Evolutionary conservation across 2,888 invertebrate genomes (phyloP).

Genomic region (Bibio marci): DNA sequence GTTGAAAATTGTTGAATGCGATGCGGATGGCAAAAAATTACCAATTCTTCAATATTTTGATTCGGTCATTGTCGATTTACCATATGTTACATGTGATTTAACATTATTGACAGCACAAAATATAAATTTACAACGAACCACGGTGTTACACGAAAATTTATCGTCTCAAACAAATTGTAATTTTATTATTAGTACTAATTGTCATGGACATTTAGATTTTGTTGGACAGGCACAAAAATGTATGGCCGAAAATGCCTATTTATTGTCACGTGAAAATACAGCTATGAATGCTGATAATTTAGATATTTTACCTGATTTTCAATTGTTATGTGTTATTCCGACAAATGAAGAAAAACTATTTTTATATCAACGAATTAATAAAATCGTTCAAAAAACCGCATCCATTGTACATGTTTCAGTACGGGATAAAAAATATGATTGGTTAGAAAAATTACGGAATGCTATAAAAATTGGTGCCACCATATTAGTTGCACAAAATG

Average conservation of each 20-base stretch:
- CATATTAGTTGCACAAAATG: constrained; percentile 31
- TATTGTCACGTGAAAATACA: neutral
- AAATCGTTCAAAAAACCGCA: constrained; percentile 10
- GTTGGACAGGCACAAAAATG: neutral
- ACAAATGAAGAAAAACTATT: constrained; percentile 2
- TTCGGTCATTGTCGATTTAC: constrained; percentile 38
- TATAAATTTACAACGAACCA: constrained; percentile 28
- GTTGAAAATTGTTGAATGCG: constrained; percentile 35
- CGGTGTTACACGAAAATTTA: constrained; percentile 38
- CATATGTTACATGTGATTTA: constrained; percentile 43
- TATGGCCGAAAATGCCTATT: neutral
- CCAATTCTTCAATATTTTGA: constrained; percentile 34
- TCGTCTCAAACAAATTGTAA: constrained; percentile 7
- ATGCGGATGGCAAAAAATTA: constrained; percentile 16
- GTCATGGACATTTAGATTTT: neutral
- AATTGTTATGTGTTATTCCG: neutral
- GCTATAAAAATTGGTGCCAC: constrained; percentile 5
- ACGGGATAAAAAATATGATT: constrained; percentile 4
- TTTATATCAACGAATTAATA: constrained; percentile 1
- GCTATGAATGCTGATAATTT: neutral
- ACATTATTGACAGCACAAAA: constrained; percentile 23
- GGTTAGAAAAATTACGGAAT: constrained; percentile 2
- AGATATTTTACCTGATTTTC: neutral
- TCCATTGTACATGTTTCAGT: neutral
- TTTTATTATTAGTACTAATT: constrained; percentile 5